Conservation (phyloP, 2,888 invertebrate species). For the Gnatocerus cornutus region DNA sequence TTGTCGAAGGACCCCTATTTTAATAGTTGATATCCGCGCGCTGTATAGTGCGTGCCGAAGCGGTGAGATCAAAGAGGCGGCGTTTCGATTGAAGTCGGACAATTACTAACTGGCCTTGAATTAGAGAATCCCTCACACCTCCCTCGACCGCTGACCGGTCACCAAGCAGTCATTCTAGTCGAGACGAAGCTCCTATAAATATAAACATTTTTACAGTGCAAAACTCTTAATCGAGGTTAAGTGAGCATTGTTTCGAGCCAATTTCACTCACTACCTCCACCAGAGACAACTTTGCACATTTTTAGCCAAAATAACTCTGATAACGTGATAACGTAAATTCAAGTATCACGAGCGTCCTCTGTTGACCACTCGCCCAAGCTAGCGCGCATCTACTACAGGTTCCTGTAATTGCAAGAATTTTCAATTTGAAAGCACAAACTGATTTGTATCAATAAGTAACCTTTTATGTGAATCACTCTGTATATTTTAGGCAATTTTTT, state of each 20-base stretch:
- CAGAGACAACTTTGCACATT: conserved; percentile 1
- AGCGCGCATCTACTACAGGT: too few species aligned
- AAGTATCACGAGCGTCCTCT: neutral
- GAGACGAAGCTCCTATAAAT: neutral
- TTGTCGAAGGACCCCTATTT: conserved; percentile 49
- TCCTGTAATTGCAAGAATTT: too few species aligned
- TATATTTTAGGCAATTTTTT: too few species aligned
- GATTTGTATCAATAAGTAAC: too few species aligned
- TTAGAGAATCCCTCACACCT: conserved; percentile 58
- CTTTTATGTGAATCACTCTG: too few species aligned
- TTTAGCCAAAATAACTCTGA: neutral
- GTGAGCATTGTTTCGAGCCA: neutral
- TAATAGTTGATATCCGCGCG: conserved; percentile 54
- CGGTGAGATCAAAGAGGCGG: conserved; percentile 61
- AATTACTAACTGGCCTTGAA: conserved; percentile 63
- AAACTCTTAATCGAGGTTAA: conserved; percentile 13
- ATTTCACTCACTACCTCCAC: neutral
- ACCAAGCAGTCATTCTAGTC: conserved; percentile 19
- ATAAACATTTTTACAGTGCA: conserved; percentile 1
- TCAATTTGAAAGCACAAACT: too few species aligned
- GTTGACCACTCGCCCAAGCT: too few species aligned
- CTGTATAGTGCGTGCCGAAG: conserved; percentile 51
- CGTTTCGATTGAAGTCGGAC: conserved; percentile 60
- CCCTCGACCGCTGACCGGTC: conserved; percentile 53
- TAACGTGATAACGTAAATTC: too few species aligned